Evolutionary conservation across 2,113 vertebrate genomes (phyloP).

Genomic region (Oryzias javanicus): DNA sequence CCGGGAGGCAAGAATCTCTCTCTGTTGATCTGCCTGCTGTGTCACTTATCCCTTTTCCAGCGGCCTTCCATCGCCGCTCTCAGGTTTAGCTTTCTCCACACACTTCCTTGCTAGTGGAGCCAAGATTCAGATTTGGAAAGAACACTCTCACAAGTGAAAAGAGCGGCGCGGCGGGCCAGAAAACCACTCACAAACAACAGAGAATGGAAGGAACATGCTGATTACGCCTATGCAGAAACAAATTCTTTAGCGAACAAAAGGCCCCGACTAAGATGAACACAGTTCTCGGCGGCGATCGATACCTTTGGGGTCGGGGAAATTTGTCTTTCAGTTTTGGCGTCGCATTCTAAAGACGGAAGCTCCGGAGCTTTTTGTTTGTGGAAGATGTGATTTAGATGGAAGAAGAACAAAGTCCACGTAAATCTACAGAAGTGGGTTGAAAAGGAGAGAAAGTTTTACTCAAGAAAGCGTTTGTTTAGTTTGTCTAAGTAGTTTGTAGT

Average conservation of each 20-base stretch:
- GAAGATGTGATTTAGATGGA: too few species aligned
- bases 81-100: conserved; percentile 63
- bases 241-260: conserved; percentile 28
- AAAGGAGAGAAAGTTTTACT: too few species aligned
- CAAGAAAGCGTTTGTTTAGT: too few species aligned
- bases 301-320: conserved; percentile 31
- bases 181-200: conserved; percentile 17
- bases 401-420: too few species aligned
- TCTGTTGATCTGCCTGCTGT: conserved; percentile 73
- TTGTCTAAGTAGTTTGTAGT: too few species aligned
- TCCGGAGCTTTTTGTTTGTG: too few species aligned
- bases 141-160: conserved; percentile 30
- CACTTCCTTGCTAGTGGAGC: conserved; percentile 41
- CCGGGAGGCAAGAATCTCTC: conserved; percentile 73
- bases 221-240: conserved; percentile 28
- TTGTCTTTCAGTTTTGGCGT: conserved; percentile 10
- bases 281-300: conserved; percentile 49
- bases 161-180: conserved; percentile 17
- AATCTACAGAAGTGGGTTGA: too few species aligned
- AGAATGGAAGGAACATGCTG: conserved; percentile 19
- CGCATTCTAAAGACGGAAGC: too few species aligned
- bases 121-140: conserved; percentile 37
- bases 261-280: conserved; percentile 29
- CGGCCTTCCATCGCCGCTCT: conserved; percentile 69
- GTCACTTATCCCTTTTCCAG: conserved; percentile 78